Base-by-base conservation (phyloP, 2,888 invertebrate species). In the Callosobruchus maculatus region DNA sequence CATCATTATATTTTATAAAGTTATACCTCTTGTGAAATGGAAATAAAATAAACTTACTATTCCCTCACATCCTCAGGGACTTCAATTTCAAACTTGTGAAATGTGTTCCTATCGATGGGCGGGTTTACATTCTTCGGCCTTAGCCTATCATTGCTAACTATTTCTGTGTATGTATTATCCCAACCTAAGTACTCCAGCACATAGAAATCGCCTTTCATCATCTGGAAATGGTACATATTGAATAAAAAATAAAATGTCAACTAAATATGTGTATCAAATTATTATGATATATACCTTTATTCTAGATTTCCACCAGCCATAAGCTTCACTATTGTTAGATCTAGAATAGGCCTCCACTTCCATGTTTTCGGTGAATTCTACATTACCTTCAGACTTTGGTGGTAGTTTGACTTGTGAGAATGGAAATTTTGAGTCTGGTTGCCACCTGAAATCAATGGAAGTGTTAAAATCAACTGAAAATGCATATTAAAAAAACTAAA, bases 221-320 rank as follows among this genome's bases (percentile, higher is more conserved):
- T 96, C 94, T 94, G 88, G 88, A 89, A 49, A 49, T 7, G 7
- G 7, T 4, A 26, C 3, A 26, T 26, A 26, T 26, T 26, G 3
- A 26, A 26, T 26, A 2, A 26, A 26, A 26, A 4, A 4, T 26
- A 4, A 7, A 7, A 26, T 26, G 7, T 4, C 7, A 22, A 20
- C n/a, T n/a, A n/a, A n/a, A n/a, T n/a, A n/a, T n/a, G n/a, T n/a
- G n/a, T n/a, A n/a, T n/a, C n/a, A n/a, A n/a, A n/a, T n/a, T n/a
- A n/a, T n/a, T n/a, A n/a, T 68, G 20, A 73, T 79, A n/a, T 81
- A 86, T 88, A 94, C 94, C 93, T 97, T 97, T 86, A 98, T 95
- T 86, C 93, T 91, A 78, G 97, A 97, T 85, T 94, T 95, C 97
- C 97, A 97, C 98, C 98, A 98, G 78, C 97, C 98, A 88, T 93